phyloP scores from a whole-genome alignment of 2,888 invertebrate genomes.

The Lasioglossum marginatum region DNA sequence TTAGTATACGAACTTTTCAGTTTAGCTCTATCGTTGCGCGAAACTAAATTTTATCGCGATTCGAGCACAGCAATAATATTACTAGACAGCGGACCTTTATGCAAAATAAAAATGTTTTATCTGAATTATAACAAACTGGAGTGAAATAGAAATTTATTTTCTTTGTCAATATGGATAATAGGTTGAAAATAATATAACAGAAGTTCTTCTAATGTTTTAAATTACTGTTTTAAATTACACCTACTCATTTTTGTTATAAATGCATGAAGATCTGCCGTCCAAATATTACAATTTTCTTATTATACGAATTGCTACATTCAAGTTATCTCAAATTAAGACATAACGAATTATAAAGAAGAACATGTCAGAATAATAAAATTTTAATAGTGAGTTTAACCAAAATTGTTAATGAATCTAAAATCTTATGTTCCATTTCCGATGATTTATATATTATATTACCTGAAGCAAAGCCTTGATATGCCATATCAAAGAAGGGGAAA shows the following conservation, averaged over 20 bases:
- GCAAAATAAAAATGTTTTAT: too few relatives aligned
- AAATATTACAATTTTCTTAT: background rate
- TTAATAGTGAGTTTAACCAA: background rate
- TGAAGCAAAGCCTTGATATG: slow-evolving; percentile 98
- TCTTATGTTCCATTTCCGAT: background rate
- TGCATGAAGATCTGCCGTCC: too few relatives aligned
- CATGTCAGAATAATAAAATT: background rate
- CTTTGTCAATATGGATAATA: too few relatives aligned
- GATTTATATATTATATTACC: slow-evolving; percentile 81
- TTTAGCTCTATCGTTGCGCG: background rate
- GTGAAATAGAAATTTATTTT: too few relatives aligned
- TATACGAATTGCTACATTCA: background rate
- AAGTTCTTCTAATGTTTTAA: too few relatives aligned
- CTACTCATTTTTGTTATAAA: too few relatives aligned
- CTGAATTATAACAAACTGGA: too few relatives aligned
- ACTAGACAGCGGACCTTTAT: background rate
- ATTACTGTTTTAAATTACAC: too few relatives aligned
- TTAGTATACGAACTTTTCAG: background rate
- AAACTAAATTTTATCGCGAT: background rate
- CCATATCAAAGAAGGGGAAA: slow-evolving; percentile 98
- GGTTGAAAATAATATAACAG: too few relatives aligned
- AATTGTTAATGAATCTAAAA: background rate
- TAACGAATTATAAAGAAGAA: background rate
- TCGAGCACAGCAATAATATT: background rate
- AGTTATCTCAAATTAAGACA: background rate